A percentile compares a stretch with the other conserved stretches of the same genome.
These are phyloP conservation scores for Prosopocoilus inquinatus DNA, from an alignment of 2,888 invertebrate genomes.

Conservation along the genomic window DNA sequence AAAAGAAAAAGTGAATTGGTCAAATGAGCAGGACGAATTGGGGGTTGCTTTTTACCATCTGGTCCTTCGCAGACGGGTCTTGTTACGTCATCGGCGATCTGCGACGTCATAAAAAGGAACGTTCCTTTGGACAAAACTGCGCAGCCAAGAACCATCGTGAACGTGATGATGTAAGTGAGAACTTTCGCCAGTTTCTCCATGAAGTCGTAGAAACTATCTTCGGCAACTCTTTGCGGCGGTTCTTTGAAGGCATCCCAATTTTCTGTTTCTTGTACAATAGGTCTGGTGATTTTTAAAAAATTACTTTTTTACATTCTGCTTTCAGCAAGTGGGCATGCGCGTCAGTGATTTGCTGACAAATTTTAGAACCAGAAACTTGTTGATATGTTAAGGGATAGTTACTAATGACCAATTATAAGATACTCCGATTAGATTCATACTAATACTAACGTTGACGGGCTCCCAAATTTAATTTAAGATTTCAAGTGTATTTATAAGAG, in stretches of 20 bases:
- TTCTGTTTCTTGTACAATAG: conserved; percentile 48
- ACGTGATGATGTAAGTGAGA: conserved; percentile 67
- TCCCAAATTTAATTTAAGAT: too few relatives aligned
- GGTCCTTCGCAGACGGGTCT: conserved; percentile 29
- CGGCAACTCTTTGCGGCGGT: conserved; percentile 64
- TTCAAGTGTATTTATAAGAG: too few relatives aligned
- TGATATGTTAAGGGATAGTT: too few relatives aligned
- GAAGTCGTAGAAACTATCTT: conserved; percentile 60
- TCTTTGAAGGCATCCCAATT: conserved; percentile 82
- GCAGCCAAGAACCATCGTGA: conserved; percentile 62
- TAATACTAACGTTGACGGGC: too few relatives aligned
- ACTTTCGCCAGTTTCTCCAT: conserved; percentile 66
- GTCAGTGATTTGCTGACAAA: too few relatives aligned
- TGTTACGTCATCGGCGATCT: conserved; percentile 47
- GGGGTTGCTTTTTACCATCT: conserved; percentile 58
- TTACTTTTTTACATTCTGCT: background rate
- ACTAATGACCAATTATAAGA: too few relatives aligned
- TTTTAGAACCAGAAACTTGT: too few relatives aligned
- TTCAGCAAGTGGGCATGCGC: too few relatives aligned
- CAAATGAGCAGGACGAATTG: too few relatives aligned
- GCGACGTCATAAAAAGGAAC: conserved; percentile 71
- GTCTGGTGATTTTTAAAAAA: conserved; percentile 2
- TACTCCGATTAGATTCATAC: too few relatives aligned
- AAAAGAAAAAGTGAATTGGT: too few relatives aligned
- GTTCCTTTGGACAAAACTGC: conserved; percentile 72